Conservation (phyloP, 2,797 vertebrate genomes). For the Urocyon cinereoargenteus region DNA sequence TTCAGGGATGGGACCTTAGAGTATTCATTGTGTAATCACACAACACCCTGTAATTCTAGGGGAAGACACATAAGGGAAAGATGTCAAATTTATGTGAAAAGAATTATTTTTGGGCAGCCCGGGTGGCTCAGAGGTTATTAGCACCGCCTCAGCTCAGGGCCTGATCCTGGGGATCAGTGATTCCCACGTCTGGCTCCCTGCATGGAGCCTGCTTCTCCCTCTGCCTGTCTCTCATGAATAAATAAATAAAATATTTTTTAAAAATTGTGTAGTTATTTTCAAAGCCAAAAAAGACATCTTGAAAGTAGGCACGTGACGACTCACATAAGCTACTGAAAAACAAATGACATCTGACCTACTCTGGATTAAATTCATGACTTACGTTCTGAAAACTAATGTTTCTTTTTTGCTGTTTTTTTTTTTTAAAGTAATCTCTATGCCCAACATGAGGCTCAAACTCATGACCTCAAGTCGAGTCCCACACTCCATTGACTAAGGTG, state of each 20-base stretch:
- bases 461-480: background rate
- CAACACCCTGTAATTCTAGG: slow-evolving; percentile 14
- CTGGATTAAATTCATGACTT: slow-evolving; percentile 29
- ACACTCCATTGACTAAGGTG: background rate
- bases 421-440: background rate
- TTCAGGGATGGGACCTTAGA: slow-evolving; percentile 53
- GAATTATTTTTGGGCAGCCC: background rate
- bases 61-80: background rate
- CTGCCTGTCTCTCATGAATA: too few relatives aligned
- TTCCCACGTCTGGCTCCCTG: too few relatives aligned
- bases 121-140: too few relatives aligned
- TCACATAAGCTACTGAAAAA: background rate
- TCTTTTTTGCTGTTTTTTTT: background rate
- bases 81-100: slow-evolving; percentile 28
- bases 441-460: background rate
- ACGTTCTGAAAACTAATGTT: background rate
- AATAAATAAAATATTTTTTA: too few relatives aligned
- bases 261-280: background rate
- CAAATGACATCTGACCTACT: slow-evolving; percentile 3
- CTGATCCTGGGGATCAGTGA: too few relatives aligned
- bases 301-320: background rate
- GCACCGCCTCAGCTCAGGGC: too few relatives aligned
- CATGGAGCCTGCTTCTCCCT: too few relatives aligned
- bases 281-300: slow-evolving; percentile 39
- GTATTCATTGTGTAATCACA: slow-evolving; percentile 34